A percentile compares a stretch with the other conserved stretches of the same genome.
Conservation (phyloP, 2,113 vertebrate species). For the Poicephalus gulielmi region DNA sequence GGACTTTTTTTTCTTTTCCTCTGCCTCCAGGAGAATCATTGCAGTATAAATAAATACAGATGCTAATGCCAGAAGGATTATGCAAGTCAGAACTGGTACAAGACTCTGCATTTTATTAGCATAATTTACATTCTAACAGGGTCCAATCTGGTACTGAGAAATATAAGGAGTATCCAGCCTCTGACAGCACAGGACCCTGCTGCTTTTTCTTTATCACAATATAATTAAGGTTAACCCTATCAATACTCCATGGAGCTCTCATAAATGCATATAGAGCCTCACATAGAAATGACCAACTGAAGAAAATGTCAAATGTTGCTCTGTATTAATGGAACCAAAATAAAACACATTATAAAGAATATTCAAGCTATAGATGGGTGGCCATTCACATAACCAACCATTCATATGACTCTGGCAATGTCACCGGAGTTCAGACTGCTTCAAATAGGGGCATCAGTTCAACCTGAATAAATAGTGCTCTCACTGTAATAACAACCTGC, state of each 20-base stretch:
- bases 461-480: background rate
- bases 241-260: background rate
- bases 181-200: background rate
- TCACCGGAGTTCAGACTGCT: background rate
- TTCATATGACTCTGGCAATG: background rate
- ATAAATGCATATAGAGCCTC: background rate
- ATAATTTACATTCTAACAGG: background rate
- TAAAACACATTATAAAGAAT: background rate
- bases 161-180: background rate
- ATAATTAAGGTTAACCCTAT: background rate
- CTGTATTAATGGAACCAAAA: background rate
- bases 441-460: background rate
- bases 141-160: background rate
- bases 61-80: conserved; percentile 23
- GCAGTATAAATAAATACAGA: conserved; percentile 54
- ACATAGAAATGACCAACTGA: background rate
- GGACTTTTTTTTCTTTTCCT: background rate
- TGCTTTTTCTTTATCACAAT: background rate
- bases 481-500: background rate
- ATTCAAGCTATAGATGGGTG: background rate
- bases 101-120: conserved; percentile 37
- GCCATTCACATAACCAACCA: background rate
- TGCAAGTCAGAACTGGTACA: background rate
- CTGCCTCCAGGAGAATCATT: conserved; percentile 10
- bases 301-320: background rate